Evolutionary conservation across 2,888 invertebrate genomes (phyloP).

Genomic region (Rotaria sp.): DNA sequence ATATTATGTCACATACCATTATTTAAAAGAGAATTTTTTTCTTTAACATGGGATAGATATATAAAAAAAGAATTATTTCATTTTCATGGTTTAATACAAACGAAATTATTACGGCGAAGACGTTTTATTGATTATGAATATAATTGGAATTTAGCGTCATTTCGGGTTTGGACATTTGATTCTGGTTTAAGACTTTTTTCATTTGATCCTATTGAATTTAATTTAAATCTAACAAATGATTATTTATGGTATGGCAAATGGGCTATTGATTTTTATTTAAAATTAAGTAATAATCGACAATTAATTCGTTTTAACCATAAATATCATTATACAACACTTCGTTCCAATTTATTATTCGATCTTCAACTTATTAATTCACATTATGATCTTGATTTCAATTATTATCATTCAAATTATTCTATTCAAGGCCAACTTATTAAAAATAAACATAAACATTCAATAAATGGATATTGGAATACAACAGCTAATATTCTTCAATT

Average conservation of each 20-base stretch:
- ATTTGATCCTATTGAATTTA: neutral
- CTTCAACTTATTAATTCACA: constrained; percentile 5
- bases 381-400: neutral
- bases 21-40: neutral
- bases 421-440: neutral
- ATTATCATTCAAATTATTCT: neutral
- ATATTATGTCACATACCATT: neutral
- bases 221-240: neutral
- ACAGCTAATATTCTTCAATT: neutral
- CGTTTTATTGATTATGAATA: neutral
- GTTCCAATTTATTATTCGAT: neutral
- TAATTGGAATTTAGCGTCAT: neutral
- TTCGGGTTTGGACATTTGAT: neutral
- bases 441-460: neutral
- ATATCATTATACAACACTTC: neutral
- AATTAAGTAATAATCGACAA: neutral
- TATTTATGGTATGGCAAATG: neutral
- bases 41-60: neutral
- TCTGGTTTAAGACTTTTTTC: neutral
- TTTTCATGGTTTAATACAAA: neutral
- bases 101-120: neutral
- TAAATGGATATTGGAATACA: neutral
- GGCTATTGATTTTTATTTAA: neutral
- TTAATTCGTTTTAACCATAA: neutral
- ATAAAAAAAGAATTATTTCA: neutral